Base-by-base conservation (phyloP, 2,797 vertebrate genomes). In the Pangasius krempfi region DNA sequence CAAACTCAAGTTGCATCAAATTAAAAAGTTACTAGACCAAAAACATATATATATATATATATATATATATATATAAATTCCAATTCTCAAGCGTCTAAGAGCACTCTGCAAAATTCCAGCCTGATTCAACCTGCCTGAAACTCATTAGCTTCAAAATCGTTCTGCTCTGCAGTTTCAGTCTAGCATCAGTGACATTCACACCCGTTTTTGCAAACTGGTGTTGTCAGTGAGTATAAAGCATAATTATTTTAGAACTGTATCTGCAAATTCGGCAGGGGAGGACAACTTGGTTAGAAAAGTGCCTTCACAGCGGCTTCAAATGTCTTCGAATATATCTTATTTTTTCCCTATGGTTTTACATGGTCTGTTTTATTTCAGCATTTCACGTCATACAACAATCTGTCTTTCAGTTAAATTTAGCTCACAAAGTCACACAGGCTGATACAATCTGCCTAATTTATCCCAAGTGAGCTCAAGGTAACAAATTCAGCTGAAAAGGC, bases 381-480 rank as follows among this genome's bases (percentile, higher is more conserved):
- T 50, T 76, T 76, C 56, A 52, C 54, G 22, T 52, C 70, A 68
- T 27, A 66, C 73, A 47, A 72, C 73, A 79, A 20, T 78, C 82
- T 88, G 82, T 88, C 87, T 30, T 18, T 20, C 33, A 50, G 50
- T 84, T 85, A 54, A 79, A 79, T 66, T 70, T 79, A 88, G 83
- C 72, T 75, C 22, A 10, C 73, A 52, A 70, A 40, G 82, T 79
- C 22, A 27, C 62, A 79, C 27, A 75, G 50, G 27, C 64, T 72
- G 50, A 37, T n/a, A 78, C 62, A 88, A 86, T 82, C 54, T 86
- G 76, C 27, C 66, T 73, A 89, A 89, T 89, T 66, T 86, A 37
- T 89, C 88, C 76, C 88, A 89, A 56, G 88, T 50, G 84, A 86
- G 88, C 56, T 60, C 27, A 70, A 73, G 76, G 84, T 89, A 81